Evolutionary conservation across 2,113 vertebrate species (phyloP).

Genomic region (Madoqua kirkii): DNA sequence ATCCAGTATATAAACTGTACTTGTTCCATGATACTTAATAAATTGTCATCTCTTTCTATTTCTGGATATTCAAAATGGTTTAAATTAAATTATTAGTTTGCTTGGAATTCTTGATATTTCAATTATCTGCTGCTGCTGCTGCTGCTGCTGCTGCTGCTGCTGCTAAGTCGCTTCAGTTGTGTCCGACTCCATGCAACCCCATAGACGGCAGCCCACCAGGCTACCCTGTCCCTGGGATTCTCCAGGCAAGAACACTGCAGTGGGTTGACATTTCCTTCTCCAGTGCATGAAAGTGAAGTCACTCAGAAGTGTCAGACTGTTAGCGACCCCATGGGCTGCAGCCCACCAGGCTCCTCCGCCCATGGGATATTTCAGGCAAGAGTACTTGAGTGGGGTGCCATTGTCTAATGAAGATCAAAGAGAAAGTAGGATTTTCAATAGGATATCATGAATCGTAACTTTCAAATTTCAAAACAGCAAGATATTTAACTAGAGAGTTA

Average conservation of each 20-base stretch:
- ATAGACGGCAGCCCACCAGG: too few species aligned
- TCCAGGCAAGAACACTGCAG: too few species aligned
- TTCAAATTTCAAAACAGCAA: neutral
- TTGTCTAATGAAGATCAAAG: neutral
- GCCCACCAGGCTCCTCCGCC: too few species aligned
- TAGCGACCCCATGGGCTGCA: too few species aligned
- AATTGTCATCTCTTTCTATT: neutral
- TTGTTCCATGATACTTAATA: neutral
- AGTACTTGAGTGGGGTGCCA: too few species aligned
- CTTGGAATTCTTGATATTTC: neutral
- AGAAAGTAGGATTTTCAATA: neutral
- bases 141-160: too few species aligned
- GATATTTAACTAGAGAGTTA: neutral
- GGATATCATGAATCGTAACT: neutral
- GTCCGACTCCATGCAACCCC: fast-evolving
- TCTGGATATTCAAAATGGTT: neutral
- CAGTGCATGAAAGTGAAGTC: too few species aligned
- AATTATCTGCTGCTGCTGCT: neutral
- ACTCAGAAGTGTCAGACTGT: too few species aligned
- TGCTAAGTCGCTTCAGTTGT: too few species aligned
- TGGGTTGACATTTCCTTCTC: too few species aligned
- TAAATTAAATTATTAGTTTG: neutral
- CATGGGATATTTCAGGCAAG: too few species aligned
- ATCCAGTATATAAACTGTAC: neutral
- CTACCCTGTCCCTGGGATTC: too few species aligned